These are phyloP conservation scores for Hydropotes inermis DNA, from an alignment of 2,113 vertebrate genomes.

Conservation along the genomic window DNA sequence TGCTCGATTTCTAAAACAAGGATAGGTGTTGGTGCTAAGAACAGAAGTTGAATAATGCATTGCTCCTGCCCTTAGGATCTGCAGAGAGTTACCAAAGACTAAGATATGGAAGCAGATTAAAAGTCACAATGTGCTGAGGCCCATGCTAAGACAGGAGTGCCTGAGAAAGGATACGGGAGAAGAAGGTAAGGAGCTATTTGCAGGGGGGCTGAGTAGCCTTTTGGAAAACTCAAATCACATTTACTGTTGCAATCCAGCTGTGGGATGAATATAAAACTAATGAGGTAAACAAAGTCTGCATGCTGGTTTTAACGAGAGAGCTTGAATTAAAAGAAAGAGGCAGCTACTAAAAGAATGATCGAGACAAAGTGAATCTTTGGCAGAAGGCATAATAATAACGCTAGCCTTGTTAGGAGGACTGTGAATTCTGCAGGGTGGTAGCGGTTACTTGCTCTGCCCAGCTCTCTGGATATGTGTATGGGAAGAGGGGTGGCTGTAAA, in stretches of 20 bases:
- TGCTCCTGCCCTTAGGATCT: neutral
- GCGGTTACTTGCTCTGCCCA: accelerated
- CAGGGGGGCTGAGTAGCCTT: neutral
- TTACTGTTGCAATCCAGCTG: neutral
- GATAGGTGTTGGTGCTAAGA: neutral
- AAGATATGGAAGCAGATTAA: neutral
- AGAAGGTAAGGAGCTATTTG: neutral
- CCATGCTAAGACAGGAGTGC: neutral
- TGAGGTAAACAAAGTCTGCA: neutral
- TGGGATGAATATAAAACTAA: neutral
- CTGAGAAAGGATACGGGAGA: neutral
- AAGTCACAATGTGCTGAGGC: neutral
- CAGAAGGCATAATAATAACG: neutral
- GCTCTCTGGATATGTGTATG: accelerated
- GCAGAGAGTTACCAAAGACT: neutral
- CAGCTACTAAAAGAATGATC: neutral
- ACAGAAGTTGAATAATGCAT: neutral
- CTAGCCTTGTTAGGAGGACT: neutral
- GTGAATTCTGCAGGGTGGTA: neutral
- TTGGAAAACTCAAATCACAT: neutral
- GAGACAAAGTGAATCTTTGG: neutral
- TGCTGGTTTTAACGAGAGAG: neutral
- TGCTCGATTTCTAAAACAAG: neutral
- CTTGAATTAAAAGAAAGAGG: neutral
- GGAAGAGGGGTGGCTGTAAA: neutral